Evolutionary conservation across 1,140 invertebrate genomes (phyloP).

Genomic region (Rhagoletis zephyria): DNA sequence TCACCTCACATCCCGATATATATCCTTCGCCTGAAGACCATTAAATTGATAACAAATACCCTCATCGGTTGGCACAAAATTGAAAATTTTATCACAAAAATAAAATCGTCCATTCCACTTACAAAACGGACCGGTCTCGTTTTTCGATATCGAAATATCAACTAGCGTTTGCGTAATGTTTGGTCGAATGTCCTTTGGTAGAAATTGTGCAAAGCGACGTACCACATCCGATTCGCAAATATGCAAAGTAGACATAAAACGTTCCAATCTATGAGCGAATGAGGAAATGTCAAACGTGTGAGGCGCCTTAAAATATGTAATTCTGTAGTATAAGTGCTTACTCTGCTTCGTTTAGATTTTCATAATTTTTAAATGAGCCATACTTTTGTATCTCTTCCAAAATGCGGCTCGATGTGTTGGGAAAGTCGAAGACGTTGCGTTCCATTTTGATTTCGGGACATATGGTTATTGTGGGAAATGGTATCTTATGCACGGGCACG

Average conservation of each 20-base stretch:
- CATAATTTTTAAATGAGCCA: constrained; percentile 54
- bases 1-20: constrained; percentile 65
- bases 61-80: constrained; percentile 78
- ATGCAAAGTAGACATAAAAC: constrained; percentile 64
- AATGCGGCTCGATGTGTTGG: constrained; percentile 70
- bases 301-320: not conserved
- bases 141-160: constrained; percentile 66
- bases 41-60: constrained; percentile 83
- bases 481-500: constrained; percentile 77
- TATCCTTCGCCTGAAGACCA: constrained; percentile 76
- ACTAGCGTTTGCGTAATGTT: constrained; percentile 62
- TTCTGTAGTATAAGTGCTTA: constrained; percentile 53
- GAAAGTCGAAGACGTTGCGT: constrained; percentile 76
- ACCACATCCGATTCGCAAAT: constrained; percentile 68
- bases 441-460: constrained; percentile 79
- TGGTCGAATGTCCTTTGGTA: constrained; percentile 57
- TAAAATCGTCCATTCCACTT: constrained; percentile 76
- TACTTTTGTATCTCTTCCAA: constrained; percentile 61
- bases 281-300: not conserved
- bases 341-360: constrained; percentile 63
- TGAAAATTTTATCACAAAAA: constrained; percentile 67
- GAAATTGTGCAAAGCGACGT: constrained; percentile 60
- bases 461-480: constrained; percentile 78
- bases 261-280: constrained; percentile 60
- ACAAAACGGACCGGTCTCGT: constrained; percentile 67